Percentiles rank a stretch among this genome's conserved stretches.
Conservation (phyloP, 2,888 invertebrate genomes). For the Eristalis arbustorum region DNA sequence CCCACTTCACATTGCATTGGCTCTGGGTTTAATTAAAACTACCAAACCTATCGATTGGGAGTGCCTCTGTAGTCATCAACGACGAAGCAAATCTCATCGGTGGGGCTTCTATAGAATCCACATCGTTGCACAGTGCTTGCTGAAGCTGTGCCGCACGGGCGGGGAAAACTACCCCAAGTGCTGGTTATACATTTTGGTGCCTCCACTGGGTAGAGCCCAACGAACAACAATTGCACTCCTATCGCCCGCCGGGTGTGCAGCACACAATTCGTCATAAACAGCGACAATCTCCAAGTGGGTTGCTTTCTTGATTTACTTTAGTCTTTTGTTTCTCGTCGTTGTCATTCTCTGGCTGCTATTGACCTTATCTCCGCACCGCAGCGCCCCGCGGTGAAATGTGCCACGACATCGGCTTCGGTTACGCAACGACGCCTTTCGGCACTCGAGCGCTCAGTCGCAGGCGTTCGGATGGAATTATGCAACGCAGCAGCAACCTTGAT, state of each 20-base stretch:
- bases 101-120: constrained; percentile 1
- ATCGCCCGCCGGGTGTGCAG: not conserved
- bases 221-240: not conserved
- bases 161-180: not conserved
- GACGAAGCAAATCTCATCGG: not conserved
- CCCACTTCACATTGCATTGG: not conserved
- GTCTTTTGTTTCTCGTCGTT: not conserved
- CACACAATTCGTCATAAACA: not conserved
- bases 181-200: not conserved
- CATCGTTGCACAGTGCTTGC: not conserved
- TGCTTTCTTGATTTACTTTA: constrained; percentile 1
- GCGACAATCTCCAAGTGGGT: not conserved
- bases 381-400: not conserved
- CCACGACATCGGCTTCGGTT: not conserved
- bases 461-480: not conserved
- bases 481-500: not conserved
- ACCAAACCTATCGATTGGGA: not conserved
- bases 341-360: not conserved
- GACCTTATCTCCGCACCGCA: constrained; percentile 17
- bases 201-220: not conserved
- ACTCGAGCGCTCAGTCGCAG: not conserved
- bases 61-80: not conserved
- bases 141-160: not conserved
- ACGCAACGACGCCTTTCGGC: not conserved
- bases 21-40: not conserved